These are phyloP conservation scores for Cerastoderma edule DNA, from an alignment of 2,888 invertebrate genomes.

Conservation along the genomic window DNA sequence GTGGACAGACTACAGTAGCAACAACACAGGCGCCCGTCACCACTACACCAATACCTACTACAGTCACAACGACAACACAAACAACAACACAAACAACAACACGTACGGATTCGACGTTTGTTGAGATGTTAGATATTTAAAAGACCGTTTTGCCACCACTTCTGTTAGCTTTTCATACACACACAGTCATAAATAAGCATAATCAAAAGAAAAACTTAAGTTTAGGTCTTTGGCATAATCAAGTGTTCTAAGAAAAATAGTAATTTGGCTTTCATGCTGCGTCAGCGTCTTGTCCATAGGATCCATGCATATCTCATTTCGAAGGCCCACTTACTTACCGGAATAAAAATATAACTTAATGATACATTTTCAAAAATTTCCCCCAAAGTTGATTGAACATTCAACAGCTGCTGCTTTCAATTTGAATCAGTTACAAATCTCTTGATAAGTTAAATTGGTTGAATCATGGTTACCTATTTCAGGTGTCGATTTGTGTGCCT, in stretches of 20 bases:
- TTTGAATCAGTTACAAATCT: background rate
- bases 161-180: background rate
- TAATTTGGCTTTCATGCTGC: too few species aligned
- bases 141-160: too few species aligned
- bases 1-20: background rate
- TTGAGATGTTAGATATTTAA: too few species aligned
- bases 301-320: background rate
- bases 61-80: background rate
- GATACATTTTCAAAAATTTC: background rate
- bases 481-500: slow-evolving; percentile 12
- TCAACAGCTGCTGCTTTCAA: background rate
- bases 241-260: background rate
- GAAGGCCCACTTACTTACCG: background rate
- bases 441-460: background rate
- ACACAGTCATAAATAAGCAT: background rate
- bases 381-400: background rate
- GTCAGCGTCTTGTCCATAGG: too few species aligned
- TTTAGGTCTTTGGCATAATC: background rate
- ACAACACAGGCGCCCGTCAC: background rate
- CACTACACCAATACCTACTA: background rate
- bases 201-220: background rate
- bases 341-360: background rate
- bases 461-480: too few species aligned
- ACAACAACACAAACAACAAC: background rate
- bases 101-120: background rate